phyloP scores from a whole-genome alignment of 1,140 invertebrate genomes.

The Anoplophora glabripennis region DNA sequence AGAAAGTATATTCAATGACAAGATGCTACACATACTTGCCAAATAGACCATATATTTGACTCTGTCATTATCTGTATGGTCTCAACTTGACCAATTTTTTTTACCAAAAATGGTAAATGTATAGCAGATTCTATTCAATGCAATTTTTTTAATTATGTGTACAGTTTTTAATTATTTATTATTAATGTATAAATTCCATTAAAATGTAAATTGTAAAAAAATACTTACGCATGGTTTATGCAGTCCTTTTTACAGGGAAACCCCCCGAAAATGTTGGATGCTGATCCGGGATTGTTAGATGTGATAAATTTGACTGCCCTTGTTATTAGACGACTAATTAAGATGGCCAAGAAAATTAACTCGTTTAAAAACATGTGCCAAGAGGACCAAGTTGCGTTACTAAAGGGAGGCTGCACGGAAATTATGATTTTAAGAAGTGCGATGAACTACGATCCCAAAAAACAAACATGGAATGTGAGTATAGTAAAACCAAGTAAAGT shows the following conservation, averaged over 20 bases:
- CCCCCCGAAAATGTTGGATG: slow-evolving; percentile 20
- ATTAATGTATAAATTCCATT: too few relatives aligned
- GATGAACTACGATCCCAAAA: slow-evolving; percentile 82
- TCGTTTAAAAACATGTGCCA: slow-evolving; percentile 88
- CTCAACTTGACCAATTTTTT: too few relatives aligned
- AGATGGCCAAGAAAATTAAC: slow-evolving; percentile 87
- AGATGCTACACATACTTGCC: too few relatives aligned
- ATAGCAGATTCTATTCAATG: too few relatives aligned
- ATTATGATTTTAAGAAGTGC: slow-evolving; percentile 89
- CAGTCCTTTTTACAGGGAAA: slow-evolving; percentile 4
- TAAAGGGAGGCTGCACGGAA: slow-evolving; percentile 87
- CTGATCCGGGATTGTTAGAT: slow-evolving; percentile 71
- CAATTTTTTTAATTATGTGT: too few relatives aligned
- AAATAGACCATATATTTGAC: too few relatives aligned
- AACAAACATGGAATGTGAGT: slow-evolving; percentile 77
- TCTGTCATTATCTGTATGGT: too few relatives aligned
- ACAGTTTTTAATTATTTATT: too few relatives aligned
- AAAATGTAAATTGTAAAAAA: too few relatives aligned
- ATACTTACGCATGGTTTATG: background rate
- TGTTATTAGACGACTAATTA: slow-evolving; percentile 84
- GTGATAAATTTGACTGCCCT: slow-evolving; percentile 89
- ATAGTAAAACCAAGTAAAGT: background rate
- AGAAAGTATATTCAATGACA: too few relatives aligned
- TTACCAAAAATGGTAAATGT: too few relatives aligned
- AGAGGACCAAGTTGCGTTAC: slow-evolving; percentile 83